These are phyloP conservation scores for Cyrtodaria siliqua DNA, from an alignment of 2,888 invertebrate genomes.

Conservation along the genomic window DNA sequence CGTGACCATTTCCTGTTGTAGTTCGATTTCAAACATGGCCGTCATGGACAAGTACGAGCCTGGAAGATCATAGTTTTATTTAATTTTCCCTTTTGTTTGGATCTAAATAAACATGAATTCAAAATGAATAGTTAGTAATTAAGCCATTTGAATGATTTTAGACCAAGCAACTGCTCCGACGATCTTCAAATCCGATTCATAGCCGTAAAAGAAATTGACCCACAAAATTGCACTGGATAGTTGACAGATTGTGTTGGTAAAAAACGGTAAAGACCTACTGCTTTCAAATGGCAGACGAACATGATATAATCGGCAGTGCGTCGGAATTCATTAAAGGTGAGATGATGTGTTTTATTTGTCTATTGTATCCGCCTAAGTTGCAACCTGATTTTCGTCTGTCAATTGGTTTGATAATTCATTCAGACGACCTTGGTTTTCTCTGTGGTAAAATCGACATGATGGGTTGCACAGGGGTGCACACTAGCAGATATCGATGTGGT, in stretches of 20 bases:
- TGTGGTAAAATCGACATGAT: not conserved
- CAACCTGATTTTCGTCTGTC: not conserved
- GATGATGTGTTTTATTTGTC: constrained; percentile 22
- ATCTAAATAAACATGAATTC: not conserved
- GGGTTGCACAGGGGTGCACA: too few species aligned
- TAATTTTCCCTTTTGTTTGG: constrained; percentile 14
- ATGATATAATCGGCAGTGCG: constrained; percentile 85
- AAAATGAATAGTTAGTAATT: too few species aligned
- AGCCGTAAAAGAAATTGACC: too few species aligned
- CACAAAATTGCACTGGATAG: not conserved
- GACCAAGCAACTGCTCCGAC: too few species aligned
- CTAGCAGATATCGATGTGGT: too few species aligned
- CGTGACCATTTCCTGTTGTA: constrained; percentile 64
- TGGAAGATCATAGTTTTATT: constrained; percentile 20
- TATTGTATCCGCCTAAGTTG: not conserved
- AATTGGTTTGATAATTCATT: not conserved
- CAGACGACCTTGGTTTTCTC: constrained; percentile 34
- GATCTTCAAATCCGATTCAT: too few species aligned
- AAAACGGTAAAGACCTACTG: constrained; percentile 10
- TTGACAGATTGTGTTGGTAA: not conserved
- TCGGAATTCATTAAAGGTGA: constrained; percentile 85
- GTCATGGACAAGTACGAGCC: constrained; percentile 63
- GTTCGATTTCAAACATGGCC: constrained; percentile 82
- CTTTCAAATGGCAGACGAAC: constrained; percentile 83
- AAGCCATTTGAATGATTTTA: too few species aligned